Conservation (phyloP, 2,888 invertebrate species). For the Notodonta dromedarius region DNA sequence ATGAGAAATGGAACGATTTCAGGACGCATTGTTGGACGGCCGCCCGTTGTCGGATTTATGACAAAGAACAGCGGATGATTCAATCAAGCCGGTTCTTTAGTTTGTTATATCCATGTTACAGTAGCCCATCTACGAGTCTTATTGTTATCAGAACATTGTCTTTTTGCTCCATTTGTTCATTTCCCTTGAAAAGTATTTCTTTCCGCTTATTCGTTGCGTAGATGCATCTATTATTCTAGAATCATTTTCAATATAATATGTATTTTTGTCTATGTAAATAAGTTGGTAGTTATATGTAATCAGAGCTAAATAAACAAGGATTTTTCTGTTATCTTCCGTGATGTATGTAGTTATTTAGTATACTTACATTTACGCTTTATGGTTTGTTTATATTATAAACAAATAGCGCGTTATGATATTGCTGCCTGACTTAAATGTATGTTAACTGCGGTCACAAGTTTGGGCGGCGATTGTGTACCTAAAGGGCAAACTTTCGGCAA, state of each 20-base stretch:
- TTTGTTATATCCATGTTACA: slow-evolving; percentile 82
- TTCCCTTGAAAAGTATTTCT: slow-evolving; percentile 31
- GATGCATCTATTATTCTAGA: too few species aligned
- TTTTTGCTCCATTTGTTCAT: slow-evolving; percentile 62
- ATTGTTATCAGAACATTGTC: slow-evolving; percentile 71
- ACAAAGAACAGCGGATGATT: slow-evolving; percentile 84
- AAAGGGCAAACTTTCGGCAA: slow-evolving; percentile 70
- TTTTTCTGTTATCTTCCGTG: not conserved
- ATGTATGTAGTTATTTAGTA: not conserved
- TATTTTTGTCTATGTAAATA: too few species aligned
- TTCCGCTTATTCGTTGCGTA: slow-evolving; percentile 7
- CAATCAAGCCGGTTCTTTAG: slow-evolving; percentile 82
- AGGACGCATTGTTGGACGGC: slow-evolving; percentile 81
- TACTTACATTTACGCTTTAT: slow-evolving; percentile 25
- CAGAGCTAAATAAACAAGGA: too few species aligned
- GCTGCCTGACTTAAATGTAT: slow-evolving; percentile 39
- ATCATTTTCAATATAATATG: too few species aligned
- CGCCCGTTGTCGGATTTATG: slow-evolving; percentile 83
- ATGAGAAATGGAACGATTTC: slow-evolving; percentile 84
- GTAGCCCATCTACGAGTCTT: slow-evolving; percentile 67
- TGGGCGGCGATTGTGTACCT: slow-evolving; percentile 46
- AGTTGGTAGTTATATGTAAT: too few species aligned
- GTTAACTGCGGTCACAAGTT: slow-evolving; percentile 38
- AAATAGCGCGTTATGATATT: slow-evolving; percentile 27
- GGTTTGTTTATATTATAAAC: slow-evolving; percentile 25